Evolutionary conservation across 2,888 invertebrate species (phyloP).

Genomic region (Meganola albula): DNA sequence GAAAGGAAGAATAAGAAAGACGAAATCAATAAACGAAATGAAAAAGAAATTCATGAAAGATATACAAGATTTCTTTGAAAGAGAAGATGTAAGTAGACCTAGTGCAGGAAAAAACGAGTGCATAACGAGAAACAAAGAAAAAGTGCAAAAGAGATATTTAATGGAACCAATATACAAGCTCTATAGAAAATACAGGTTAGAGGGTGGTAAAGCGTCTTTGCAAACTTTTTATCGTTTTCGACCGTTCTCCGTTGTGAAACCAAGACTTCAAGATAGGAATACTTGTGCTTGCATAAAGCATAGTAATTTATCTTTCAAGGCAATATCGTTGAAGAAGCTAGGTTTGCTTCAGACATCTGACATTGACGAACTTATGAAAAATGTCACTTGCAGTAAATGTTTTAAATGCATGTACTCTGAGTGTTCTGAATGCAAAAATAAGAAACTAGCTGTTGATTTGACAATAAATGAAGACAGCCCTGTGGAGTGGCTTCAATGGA

Average conservation of each 20-base stretch:
- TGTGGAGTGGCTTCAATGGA: slow-evolving; percentile 7
- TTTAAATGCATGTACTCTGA: slow-evolving; percentile 14
- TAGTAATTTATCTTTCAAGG: slow-evolving; percentile 11
- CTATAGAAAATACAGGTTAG: slow-evolving; percentile 17
- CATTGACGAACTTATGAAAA: slow-evolving; percentile 12
- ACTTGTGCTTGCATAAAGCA: slow-evolving; percentile 24
- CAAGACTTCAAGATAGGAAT: slow-evolving; percentile 16
- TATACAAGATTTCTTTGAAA: slow-evolving; percentile 12
- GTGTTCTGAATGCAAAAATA: slow-evolving; percentile 13
- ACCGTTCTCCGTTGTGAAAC: slow-evolving; percentile 21
- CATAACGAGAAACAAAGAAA: slow-evolving; percentile 17
- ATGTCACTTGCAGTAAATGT: slow-evolving; percentile 12
- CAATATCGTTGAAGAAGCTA: slow-evolving; percentile 11
- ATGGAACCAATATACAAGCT: slow-evolving; percentile 14
- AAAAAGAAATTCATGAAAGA: slow-evolving; percentile 7
- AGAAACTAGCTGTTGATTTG: slow-evolving; percentile 6
- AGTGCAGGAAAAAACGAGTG: slow-evolving; percentile 23
- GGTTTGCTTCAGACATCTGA: slow-evolving; percentile 14
- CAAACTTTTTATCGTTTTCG: slow-evolving; percentile 19
- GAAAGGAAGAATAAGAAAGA: slow-evolving; percentile 2
- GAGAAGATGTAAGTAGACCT: slow-evolving; percentile 19
- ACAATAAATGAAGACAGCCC: slow-evolving; percentile 9
- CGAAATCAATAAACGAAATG: slow-evolving; percentile 1
- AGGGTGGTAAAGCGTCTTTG: slow-evolving; percentile 18
- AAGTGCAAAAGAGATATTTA: slow-evolving; percentile 19